phyloP scores from a whole-genome alignment of 2,113 vertebrate species.

The Ophthalmolycus amberensis region DNA sequence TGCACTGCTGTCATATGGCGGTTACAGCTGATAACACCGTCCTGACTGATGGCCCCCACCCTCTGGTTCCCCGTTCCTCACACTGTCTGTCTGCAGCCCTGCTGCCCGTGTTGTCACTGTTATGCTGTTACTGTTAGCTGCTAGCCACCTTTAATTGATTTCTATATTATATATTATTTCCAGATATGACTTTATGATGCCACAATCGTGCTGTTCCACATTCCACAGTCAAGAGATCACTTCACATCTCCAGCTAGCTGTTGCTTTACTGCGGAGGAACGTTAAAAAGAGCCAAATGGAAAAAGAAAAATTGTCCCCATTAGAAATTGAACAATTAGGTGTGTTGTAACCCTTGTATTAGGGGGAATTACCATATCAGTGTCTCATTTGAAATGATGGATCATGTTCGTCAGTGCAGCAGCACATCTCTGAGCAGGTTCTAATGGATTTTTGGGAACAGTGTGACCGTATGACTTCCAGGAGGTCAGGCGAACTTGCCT shows the following conservation, averaged over 20 bases:
- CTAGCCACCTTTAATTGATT: background rate
- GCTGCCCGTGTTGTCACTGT: too few relatives aligned
- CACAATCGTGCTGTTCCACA: background rate
- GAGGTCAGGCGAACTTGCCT: background rate
- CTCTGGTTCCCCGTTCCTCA: too few relatives aligned
- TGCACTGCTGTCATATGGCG: too few relatives aligned
- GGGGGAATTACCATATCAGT: conserved; percentile 9
- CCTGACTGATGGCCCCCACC: too few relatives aligned
- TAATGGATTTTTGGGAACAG: conserved; percentile 8
- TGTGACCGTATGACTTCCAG: background rate
- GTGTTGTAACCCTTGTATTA: background rate
- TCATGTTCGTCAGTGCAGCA: conserved; percentile 1
- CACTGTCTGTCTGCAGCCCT: too few relatives aligned
- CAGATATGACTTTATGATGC: background rate
- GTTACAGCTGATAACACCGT: too few relatives aligned
- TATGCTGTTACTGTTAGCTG: too few relatives aligned
- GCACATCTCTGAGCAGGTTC: conserved; percentile 4
- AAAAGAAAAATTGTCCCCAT: conserved; percentile 11
- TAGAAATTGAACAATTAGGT: conserved; percentile 16
- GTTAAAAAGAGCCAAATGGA: background rate
- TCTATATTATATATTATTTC: background rate
- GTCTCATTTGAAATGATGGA: conserved; percentile 24
- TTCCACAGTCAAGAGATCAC: background rate
- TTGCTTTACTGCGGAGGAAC: background rate
- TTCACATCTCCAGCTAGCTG: background rate